Evolutionary conservation across 2,797 vertebrate species (phyloP).

Genomic region (Amazona finschi): DNA sequence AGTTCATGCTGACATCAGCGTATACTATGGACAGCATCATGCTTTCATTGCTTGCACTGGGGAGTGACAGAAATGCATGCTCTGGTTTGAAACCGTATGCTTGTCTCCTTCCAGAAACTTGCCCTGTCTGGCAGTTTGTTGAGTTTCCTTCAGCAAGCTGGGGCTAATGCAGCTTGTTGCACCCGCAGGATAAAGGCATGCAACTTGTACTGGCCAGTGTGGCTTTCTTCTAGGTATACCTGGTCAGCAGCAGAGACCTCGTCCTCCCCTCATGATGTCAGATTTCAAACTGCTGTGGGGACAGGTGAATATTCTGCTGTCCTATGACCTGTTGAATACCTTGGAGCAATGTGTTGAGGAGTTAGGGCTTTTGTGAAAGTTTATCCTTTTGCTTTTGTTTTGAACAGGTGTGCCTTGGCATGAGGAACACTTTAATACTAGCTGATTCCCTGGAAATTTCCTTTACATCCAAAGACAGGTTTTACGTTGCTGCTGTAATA

Average conservation of each 20-base stretch:
- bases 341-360: background rate
- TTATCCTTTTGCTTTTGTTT: background rate
- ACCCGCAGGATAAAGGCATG: background rate
- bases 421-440: background rate
- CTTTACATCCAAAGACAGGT: background rate
- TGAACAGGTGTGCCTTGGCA: background rate
- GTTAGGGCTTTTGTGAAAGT: background rate
- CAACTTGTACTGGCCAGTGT: background rate
- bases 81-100: background rate
- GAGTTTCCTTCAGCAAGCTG: background rate
- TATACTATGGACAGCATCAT: rapidly evolving
- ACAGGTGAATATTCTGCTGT: background rate
- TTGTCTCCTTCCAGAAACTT: background rate
- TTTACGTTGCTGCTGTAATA: background rate
- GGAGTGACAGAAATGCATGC: background rate
- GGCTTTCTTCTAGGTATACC: background rate
- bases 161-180: background rate
- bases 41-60: background rate
- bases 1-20: background rate
- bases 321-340: background rate
- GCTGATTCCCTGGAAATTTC: background rate
- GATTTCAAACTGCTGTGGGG: background rate
- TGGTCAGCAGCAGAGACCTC: background rate
- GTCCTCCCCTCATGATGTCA: rapidly evolving
- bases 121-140: background rate